phyloP scores from a whole-genome alignment of 2,113 vertebrate species.

The Leptosomus discolor region DNA sequence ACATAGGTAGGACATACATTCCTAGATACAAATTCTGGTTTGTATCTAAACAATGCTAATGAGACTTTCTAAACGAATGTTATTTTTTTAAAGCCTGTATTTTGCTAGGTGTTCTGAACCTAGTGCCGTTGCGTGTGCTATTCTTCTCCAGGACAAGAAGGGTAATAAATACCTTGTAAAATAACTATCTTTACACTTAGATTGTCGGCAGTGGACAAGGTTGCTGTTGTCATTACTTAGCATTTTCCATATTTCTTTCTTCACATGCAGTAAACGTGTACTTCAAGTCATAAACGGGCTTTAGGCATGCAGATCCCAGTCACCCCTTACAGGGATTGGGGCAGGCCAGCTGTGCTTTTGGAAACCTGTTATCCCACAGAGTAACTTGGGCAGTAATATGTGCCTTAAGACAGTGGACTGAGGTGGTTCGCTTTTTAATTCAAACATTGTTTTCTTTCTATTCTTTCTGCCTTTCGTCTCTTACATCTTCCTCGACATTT shows the following conservation, averaged over 20 bases:
- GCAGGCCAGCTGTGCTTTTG: background rate
- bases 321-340: background rate
- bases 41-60: background rate
- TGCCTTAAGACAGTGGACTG: background rate
- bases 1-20: too few relatives aligned
- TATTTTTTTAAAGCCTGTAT: background rate
- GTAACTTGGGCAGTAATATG: too few relatives aligned
- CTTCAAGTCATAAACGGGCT: background rate
- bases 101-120: background rate
- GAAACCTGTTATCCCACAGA: background rate
- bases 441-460: background rate
- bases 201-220: background rate
- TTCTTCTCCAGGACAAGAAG: background rate
- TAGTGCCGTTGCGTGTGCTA: background rate
- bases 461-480: background rate
- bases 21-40: background rate
- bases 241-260: background rate
- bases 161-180: background rate
- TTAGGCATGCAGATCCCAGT: accelerated
- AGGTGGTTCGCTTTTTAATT: background rate
- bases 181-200: background rate
- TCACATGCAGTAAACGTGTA: accelerated
- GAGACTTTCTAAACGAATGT: background rate
- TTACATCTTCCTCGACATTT: background rate
- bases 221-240: background rate